Conservation (phyloP, 2,888 invertebrate species). For the Ditula angustiorana region DNA sequence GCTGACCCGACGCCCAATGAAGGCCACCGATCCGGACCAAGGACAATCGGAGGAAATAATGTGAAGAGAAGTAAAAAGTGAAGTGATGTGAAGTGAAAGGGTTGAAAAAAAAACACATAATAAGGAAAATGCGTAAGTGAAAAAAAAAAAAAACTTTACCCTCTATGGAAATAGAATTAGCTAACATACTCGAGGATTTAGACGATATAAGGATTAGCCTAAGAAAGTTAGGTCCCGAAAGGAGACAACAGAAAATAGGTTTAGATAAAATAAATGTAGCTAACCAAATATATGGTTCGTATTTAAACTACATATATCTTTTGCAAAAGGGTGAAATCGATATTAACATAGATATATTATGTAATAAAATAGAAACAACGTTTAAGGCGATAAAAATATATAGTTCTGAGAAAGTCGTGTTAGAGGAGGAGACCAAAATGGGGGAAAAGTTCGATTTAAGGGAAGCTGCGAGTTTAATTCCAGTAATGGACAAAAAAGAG, state of each 20-base stretch:
- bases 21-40: no score
- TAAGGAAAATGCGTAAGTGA: no score
- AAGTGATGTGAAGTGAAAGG: no score
- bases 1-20: no score
- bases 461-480: slow-evolving; percentile 3
- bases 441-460: slow-evolving; percentile 13
- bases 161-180: slow-evolving; percentile 23
- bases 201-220: slow-evolving; percentile 11
- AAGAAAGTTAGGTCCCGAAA: slow-evolving; percentile 16
- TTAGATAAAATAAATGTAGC: slow-evolving; percentile 1
- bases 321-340: background rate
- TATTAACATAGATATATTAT: slow-evolving; percentile 3
- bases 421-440: background rate
- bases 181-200: slow-evolving; percentile 18
- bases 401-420: background rate
- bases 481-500: slow-evolving; percentile 10
- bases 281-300: slow-evolving; percentile 1
- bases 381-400: background rate
- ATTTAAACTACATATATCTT: background rate
- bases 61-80: background rate
- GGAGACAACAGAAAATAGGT: background rate
- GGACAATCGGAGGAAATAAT: background rate
- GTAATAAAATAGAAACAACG: slow-evolving; percentile 2
- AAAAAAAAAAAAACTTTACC: no score
- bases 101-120: background rate